A percentile compares a stretch with the other conserved stretches of the same genome.
These are phyloP conservation scores for Anableps anableps DNA, from an alignment of 2,797 vertebrate genomes.

Conservation along the genomic window DNA sequence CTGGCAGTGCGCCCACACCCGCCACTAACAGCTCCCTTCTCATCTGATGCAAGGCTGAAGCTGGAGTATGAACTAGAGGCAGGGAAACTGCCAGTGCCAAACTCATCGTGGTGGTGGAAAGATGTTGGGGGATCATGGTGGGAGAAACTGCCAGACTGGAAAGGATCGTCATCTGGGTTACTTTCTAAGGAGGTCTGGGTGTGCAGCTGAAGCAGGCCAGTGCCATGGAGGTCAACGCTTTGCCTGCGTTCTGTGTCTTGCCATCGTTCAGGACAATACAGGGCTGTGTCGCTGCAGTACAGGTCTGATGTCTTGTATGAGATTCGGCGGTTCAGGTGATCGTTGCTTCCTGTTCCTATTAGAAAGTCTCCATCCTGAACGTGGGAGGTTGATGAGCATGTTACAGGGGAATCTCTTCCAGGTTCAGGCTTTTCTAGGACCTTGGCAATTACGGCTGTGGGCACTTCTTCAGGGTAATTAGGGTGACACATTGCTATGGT, in stretches of 20 bases:
- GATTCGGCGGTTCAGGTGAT: slow-evolving; percentile 81
- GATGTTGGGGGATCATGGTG: slow-evolving; percentile 84
- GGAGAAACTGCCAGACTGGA: slow-evolving; percentile 85
- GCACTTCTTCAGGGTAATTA: slow-evolving; percentile 86
- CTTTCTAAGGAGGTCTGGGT: slow-evolving; percentile 90
- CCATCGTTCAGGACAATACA: slow-evolving; percentile 90
- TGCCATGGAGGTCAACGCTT: slow-evolving; percentile 86
- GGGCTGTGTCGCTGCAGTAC: slow-evolving; percentile 93
- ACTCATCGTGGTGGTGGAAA: slow-evolving; percentile 83
- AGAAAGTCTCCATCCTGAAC: slow-evolving; percentile 82
- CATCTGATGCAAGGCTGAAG: slow-evolving; percentile 91
- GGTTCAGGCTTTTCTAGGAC: slow-evolving; percentile 92
- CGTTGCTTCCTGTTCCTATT: slow-evolving; percentile 78
- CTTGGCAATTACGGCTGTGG: slow-evolving; percentile 88
- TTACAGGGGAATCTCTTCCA: slow-evolving; percentile 84
- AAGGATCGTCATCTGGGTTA: slow-evolving; percentile 88
- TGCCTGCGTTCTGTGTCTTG: slow-evolving; percentile 83
- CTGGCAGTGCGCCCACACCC: slow-evolving; percentile 77
- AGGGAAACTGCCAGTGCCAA: slow-evolving; percentile 82
- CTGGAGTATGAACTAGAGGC: slow-evolving; percentile 94
- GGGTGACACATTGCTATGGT: slow-evolving; percentile 83
- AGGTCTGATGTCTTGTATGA: slow-evolving; percentile 88
- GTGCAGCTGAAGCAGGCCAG: slow-evolving; percentile 81
- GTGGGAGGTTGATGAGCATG: slow-evolving; percentile 85
- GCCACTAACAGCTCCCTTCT: slow-evolving; percentile 81